A percentile compares a stretch with the other conserved stretches of the same genome.
These are phyloP conservation scores for Semnornis frantzii DNA, from an alignment of 2,113 vertebrate genomes.

Conservation along the genomic window DNA sequence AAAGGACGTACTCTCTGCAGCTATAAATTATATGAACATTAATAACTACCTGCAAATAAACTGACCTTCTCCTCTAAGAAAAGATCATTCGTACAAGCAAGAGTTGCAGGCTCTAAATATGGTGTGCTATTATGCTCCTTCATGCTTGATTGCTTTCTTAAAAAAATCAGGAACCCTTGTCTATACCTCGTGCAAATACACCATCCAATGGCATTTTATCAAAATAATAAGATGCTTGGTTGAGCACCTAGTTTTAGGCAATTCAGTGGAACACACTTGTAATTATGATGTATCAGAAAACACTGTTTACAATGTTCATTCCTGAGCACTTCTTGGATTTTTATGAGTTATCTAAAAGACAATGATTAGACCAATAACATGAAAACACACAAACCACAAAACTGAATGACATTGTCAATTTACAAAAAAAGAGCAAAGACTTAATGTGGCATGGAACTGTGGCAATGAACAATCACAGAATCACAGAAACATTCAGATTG, in stretches of 20 bases:
- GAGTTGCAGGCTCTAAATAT: neutral
- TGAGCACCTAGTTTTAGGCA: neutral
- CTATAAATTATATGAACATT: neutral
- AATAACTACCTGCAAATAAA: neutral
- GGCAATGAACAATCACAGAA: neutral
- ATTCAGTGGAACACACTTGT: neutral
- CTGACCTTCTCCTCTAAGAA: neutral
- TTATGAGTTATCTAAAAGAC: neutral
- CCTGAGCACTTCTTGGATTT: neutral
- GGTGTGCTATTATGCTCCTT: neutral
- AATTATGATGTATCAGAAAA: slow-evolving; percentile 26
- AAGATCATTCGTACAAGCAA: neutral
- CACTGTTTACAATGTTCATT: neutral
- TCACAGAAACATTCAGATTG: too few species aligned
- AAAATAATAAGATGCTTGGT: neutral
- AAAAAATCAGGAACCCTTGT: neutral
- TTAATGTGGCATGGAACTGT: neutral
- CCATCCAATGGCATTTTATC: slow-evolving; percentile 5
- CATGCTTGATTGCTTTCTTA: neutral
- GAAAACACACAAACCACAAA: neutral
- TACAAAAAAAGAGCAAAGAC: neutral
- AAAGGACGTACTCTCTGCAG: neutral
- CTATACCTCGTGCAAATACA: neutral
- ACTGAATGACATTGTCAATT: neutral
- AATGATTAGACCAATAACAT: neutral